Conservation (phyloP, 2,113 vertebrate genomes). For the Mobula birostris region DNA sequence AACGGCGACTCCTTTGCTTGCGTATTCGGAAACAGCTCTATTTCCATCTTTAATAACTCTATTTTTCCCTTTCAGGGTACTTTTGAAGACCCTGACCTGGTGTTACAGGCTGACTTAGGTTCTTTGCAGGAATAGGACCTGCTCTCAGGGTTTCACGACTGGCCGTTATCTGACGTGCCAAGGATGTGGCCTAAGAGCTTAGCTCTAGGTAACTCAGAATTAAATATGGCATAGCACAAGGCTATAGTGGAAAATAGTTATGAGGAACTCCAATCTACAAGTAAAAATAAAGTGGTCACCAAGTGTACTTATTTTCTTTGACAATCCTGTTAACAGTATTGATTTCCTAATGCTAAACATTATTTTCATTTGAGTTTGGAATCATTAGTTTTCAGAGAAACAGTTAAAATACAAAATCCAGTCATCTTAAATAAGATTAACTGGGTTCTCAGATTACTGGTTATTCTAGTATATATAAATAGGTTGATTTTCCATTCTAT, state of each 20-base stretch:
- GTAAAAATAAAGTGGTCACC: neutral
- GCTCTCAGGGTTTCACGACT: too few relatives aligned
- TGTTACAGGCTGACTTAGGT: too few relatives aligned
- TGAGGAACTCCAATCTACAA: neutral
- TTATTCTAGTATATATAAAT: neutral
- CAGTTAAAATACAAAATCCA: neutral
- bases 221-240: neutral
- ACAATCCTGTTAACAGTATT: neutral
- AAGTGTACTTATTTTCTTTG: neutral
- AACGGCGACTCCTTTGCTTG: too few relatives aligned
- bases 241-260: neutral
- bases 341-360: neutral
- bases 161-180: too few relatives aligned
- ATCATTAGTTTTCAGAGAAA: neutral
- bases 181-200: too few relatives aligned
- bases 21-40: too few relatives aligned
- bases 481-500: neutral
- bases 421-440: neutral
- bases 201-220: too few relatives aligned
- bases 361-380: neutral
- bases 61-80: too few relatives aligned
- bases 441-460: neutral
- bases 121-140: too few relatives aligned
- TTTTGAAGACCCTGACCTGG: too few relatives aligned
- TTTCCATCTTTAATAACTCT: too few relatives aligned